Base-by-base conservation (phyloP, 2,888 invertebrate genomes). In the Pheosia gnoma region DNA sequence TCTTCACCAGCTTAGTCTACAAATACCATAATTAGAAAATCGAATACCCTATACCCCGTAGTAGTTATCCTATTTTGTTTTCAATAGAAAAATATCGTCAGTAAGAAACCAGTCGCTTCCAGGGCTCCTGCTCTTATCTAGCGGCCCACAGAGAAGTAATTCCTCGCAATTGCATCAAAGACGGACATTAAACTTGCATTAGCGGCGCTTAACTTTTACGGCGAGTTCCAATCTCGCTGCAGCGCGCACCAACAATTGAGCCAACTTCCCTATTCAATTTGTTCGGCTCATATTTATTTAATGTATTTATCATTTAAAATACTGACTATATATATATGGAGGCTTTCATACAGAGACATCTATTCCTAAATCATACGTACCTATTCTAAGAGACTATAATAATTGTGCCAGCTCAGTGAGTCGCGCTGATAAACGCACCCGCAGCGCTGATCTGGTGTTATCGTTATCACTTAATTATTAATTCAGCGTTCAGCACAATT, bases 151-250 rank as follows among this genome's bases (percentile, higher is more conserved):
- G 61, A 71, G 69, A 67, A 71, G 71, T 78, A 82, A 80, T 82
- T 76, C 74, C 71, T 71, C 70, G 72, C 90, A 91, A 79, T 84
- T 86, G 85, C 88, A 87, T 86, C 85, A 83, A 84, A 85, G 80
- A 67, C 77, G 80, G 80, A 87, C 89, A 90, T 90, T 87, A 90
- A 91, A 89, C 80, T 89, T 87, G 86, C 88, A 89, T 91, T 90
- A 90, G 82, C 84, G 75, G 56, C 68, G 80, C 81, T 83, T 81
- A 82, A 87, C 84, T 88, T 88, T 84, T 80, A 85, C 83, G 77
- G 83, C 78, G 84, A 87, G 79, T 88, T 87, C 80, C 74, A 82
- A 83, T 84, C 86, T 84, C 80, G 66, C 70, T 70, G 75, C 62
- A 59, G 63, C 52, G 63, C 63, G 66, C 72, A 61, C 70, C 75